Conservation (phyloP, 2,888 invertebrate genomes). For the Merodon equestris region DNA sequence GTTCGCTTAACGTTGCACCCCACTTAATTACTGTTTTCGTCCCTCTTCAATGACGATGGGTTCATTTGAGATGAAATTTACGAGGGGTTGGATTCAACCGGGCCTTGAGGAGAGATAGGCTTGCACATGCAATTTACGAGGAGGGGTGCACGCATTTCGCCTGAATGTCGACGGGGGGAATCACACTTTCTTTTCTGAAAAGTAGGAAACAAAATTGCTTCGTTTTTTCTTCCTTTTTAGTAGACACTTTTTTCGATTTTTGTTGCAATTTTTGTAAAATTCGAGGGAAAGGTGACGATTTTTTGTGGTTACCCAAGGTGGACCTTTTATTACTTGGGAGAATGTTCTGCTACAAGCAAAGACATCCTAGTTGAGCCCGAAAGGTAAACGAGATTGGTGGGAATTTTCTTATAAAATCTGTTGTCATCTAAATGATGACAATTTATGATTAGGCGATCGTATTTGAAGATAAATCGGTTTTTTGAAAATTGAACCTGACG, state of each 20-base stretch:
- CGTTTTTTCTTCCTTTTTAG: not conserved
- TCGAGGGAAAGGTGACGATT: constrained; percentile 53
- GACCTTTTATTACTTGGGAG: constrained; percentile 49
- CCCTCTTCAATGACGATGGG: constrained; percentile 40
- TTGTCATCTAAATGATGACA: constrained; percentile 3
- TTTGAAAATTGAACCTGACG: too few relatives aligned
- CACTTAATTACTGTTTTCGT: constrained; percentile 60
- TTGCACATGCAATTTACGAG: constrained; percentile 43
- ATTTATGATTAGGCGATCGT: constrained; percentile 7
- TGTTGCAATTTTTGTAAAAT: constrained; percentile 9
- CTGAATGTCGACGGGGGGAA: too few relatives aligned
- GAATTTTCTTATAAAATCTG: constrained; percentile 9
- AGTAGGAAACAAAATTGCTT: not conserved
- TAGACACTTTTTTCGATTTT: not conserved
- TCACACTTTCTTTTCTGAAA: constrained; percentile 33
- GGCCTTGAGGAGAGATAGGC: constrained; percentile 26
- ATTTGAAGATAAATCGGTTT: too few relatives aligned
- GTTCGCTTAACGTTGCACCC: constrained; percentile 47
- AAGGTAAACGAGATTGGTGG: constrained; percentile 12
- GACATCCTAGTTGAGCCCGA: constrained; percentile 34
- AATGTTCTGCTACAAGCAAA: constrained; percentile 41
- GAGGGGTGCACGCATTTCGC: constrained; percentile 57
- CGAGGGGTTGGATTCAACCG: constrained; percentile 27
- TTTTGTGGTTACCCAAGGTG: constrained; percentile 59
- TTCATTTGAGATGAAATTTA: constrained; percentile 59